Conservation (phyloP, 2,888 invertebrate species). For the Epistrophe eligans region DNA sequence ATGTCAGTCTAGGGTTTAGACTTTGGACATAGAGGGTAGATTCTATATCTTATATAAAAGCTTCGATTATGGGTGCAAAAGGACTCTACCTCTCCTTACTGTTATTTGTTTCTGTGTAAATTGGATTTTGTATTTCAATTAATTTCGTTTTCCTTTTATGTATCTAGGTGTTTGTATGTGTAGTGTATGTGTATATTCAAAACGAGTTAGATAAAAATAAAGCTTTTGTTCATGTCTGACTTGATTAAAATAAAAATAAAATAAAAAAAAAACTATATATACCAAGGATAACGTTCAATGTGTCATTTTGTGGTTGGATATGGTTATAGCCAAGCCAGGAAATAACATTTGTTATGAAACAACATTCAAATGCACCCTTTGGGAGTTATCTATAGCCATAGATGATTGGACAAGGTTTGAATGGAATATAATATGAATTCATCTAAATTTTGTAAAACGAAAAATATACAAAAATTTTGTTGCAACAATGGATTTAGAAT, state of each 20-base stretch:
- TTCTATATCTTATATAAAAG: constrained; percentile 9
- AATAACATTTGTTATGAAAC: constrained; percentile 60
- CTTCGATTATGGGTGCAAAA: neutral
- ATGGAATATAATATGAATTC: neutral
- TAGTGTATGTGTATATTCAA: neutral
- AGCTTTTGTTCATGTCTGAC: constrained; percentile 30
- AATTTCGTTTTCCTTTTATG: constrained; percentile 51
- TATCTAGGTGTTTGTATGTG: neutral
- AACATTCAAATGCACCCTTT: constrained; percentile 37
- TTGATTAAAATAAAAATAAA: constrained; percentile 34
- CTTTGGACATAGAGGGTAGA: neutral
- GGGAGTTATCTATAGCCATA: neutral
- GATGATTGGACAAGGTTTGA: neutral
- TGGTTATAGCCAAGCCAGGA: constrained; percentile 46
- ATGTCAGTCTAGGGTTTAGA: neutral
- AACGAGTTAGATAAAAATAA: constrained; percentile 14
- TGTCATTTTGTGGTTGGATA: constrained; percentile 59
- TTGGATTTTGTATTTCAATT: constrained; percentile 73
- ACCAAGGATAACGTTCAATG: constrained; percentile 47
- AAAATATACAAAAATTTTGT: constrained; percentile 2
- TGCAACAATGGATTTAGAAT: constrained; percentile 5
- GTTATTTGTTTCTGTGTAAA: constrained; percentile 59
- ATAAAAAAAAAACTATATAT: constrained; percentile 2
- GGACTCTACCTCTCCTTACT: neutral
- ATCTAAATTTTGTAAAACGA: constrained; percentile 59